Percentiles rank a stretch among this genome's conserved stretches.
Conservation (phyloP, 2,888 invertebrate genomes). For the Caenorhabditis sp. region DNA sequence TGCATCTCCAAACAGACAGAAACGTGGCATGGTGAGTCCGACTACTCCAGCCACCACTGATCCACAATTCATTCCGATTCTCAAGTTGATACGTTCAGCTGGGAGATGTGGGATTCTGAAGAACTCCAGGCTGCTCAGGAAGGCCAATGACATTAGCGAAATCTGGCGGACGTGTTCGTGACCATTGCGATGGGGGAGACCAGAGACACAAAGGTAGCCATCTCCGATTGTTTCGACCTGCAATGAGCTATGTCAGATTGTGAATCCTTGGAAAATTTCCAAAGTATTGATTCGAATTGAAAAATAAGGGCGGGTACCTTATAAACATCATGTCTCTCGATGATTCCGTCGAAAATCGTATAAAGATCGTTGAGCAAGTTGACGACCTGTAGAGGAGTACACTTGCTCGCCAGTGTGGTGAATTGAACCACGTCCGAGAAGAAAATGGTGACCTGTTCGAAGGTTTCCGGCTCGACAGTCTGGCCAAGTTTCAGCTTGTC, state of each 20-base stretch:
- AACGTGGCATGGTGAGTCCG: constrained; percentile 77
- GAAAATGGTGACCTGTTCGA: constrained; percentile 75
- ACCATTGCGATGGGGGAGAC: constrained; percentile 76
- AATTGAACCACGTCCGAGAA: constrained; percentile 78
- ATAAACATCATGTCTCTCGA: constrained; percentile 81
- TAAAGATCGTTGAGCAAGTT: constrained; percentile 81
- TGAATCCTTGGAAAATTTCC: too few relatives aligned
- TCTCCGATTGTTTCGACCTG: constrained; percentile 79
- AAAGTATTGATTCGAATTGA: too few relatives aligned
- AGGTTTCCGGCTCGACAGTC: constrained; percentile 75
- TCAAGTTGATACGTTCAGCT: constrained; percentile 70
- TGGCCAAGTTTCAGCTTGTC: constrained; percentile 79
- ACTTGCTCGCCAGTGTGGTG: constrained; percentile 74
- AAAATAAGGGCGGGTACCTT: too few relatives aligned
- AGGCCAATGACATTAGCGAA: constrained; percentile 67
- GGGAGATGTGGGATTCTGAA: constrained; percentile 74
- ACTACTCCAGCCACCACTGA: constrained; percentile 76
- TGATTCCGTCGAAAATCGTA: constrained; percentile 80
- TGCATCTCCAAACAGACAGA: constrained; percentile 77
- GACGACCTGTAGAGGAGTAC: constrained; percentile 77
- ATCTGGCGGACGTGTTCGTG: constrained; percentile 70
- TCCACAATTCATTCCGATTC: constrained; percentile 76
- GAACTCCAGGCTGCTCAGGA: constrained; percentile 64
- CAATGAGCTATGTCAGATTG: too few relatives aligned
- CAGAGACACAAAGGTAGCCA: constrained; percentile 75